Conservation (phyloP, 2,113 vertebrate species). For the Mastomys coucha region DNA sequence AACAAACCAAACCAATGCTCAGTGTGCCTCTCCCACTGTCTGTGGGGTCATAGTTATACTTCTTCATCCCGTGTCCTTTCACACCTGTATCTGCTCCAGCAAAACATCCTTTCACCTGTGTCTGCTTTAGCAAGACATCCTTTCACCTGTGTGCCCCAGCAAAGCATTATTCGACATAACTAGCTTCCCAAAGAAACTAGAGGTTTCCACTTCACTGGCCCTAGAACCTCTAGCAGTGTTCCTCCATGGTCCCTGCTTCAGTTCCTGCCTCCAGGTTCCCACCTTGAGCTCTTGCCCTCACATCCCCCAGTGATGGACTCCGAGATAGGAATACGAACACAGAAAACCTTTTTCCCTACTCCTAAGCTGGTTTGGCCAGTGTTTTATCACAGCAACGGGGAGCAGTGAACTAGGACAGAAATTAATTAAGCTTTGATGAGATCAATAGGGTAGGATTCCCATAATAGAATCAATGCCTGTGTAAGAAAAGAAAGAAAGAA, state of each 20-base stretch:
- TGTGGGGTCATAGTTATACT: too few relatives aligned
- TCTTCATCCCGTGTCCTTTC: too few relatives aligned
- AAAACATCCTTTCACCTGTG: too few relatives aligned
- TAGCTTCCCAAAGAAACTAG: too few relatives aligned
- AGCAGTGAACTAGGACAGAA: neutral
- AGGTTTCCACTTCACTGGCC: neutral
- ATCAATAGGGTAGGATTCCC: neutral
- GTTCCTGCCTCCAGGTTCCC: neutral
- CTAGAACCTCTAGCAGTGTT: neutral
- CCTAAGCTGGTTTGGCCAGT: neutral
- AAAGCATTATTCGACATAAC: too few relatives aligned
- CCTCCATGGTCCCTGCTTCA: neutral
- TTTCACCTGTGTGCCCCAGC: too few relatives aligned
- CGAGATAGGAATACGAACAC: neutral
- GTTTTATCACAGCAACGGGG: neutral
- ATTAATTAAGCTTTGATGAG: neutral
- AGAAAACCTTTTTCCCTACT: neutral
- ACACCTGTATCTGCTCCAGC: too few relatives aligned
- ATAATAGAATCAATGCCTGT: neutral
- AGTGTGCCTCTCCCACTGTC: too few relatives aligned
- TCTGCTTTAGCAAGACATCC: too few relatives aligned
- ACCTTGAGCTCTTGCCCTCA: too few relatives aligned
- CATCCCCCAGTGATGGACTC: neutral
- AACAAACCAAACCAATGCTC: too few relatives aligned
- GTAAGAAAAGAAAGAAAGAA: too few relatives aligned